Percentiles rank a stretch among this genome's conserved stretches.
Evolutionary conservation across 2,797 vertebrate species (phyloP).

Genomic region (Rhinella marina): DNA sequence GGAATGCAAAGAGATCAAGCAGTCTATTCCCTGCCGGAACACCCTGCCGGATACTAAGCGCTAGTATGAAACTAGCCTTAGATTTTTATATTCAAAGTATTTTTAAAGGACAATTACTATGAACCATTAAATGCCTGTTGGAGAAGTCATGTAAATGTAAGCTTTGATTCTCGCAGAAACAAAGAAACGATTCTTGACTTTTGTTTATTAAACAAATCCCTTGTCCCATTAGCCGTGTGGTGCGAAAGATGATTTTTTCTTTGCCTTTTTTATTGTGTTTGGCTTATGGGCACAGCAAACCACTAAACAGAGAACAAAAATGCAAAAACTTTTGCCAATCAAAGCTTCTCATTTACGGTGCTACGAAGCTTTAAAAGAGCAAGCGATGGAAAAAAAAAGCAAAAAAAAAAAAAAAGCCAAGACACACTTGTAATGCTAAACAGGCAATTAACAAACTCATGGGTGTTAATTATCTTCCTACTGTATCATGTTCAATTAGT

Average conservation of each 20-base stretch:
- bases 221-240: neutral
- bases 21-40: no score
- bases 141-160: neutral
- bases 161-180: neutral
- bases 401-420: conserved; percentile 70
- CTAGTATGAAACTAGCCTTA: no score
- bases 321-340: conserved; percentile 71
- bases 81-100: no score
- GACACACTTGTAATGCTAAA: conserved; percentile 83
- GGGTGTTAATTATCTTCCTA: conserved; percentile 87
- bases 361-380: conserved; percentile 72
- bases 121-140: neutral
- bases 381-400: conserved; percentile 70
- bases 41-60: no score
- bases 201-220: neutral
- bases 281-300: neutral
- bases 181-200: neutral
- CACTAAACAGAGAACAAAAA: conserved; percentile 34
- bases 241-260: neutral
- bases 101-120: neutral
- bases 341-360: conserved; percentile 72
- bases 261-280: conserved; percentile 16
- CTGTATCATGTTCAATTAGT: conserved; percentile 89
- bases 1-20: no score
- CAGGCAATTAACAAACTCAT: conserved; percentile 90